Conservation (phyloP, 1,140 invertebrate genomes). For the Apolygus lucorum region DNA sequence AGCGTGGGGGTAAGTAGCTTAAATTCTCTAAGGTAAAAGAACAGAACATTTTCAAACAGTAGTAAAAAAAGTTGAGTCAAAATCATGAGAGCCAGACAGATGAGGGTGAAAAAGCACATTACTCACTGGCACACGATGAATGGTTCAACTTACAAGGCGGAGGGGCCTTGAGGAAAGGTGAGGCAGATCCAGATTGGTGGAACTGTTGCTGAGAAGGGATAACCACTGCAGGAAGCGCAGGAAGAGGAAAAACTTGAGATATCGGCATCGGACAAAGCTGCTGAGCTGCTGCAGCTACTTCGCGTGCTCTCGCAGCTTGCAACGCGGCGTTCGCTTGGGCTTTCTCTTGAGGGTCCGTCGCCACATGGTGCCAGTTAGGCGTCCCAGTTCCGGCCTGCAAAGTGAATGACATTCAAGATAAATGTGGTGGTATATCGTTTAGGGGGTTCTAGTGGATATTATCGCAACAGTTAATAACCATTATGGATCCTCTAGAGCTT, state of each 20-base stretch:
- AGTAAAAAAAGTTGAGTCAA: too few species aligned
- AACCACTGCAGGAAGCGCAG: background rate
- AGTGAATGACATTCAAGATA: too few species aligned
- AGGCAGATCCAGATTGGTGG: conserved; percentile 18
- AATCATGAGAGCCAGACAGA: too few species aligned
- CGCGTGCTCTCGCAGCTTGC: background rate
- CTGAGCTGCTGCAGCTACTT: background rate
- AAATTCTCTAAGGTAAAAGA: too few species aligned
- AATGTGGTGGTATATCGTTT: too few species aligned
- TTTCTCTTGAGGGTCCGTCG: background rate
- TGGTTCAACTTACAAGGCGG: conserved; percentile 37
- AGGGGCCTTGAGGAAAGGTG: conserved; percentile 37
- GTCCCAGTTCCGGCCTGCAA: background rate
- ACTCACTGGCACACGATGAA: conserved; percentile 18
- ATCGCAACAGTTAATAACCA: too few species aligned
- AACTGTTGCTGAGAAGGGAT: conserved; percentile 12
- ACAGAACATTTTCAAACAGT: too few species aligned
- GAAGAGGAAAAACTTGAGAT: too few species aligned
- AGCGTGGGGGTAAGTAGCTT: too few species aligned
- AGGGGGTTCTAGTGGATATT: too few species aligned
- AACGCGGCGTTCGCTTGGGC: background rate
- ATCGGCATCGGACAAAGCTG: background rate
- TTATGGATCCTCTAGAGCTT: too few species aligned
- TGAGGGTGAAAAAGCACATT: background rate
- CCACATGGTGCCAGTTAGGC: background rate